Base-by-base conservation (phyloP, 2,888 invertebrate species). In the Sminthurides aquaticus region DNA sequence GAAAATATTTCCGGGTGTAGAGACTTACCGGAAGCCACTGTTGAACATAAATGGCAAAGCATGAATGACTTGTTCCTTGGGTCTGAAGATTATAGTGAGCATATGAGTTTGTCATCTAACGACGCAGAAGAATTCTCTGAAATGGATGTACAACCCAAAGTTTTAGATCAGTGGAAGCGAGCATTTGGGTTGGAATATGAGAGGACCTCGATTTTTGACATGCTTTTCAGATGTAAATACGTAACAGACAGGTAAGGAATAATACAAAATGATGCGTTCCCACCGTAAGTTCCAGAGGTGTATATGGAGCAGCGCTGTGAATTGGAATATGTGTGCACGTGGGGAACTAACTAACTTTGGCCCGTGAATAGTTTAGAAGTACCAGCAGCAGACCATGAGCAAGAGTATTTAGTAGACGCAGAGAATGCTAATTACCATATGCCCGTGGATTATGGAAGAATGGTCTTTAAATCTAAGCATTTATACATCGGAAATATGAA, bases 381-480 rank as follows among this genome's bases (percentile, higher is more conserved):
- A 28, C 68, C 65, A 15, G 24, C 56, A 8, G 20, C 18, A 20
- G 27, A 24, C 24, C 34, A 62, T 1, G 62, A 65, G 34, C 24
- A 60, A 8, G 2, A 22, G 1, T 62, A 65, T 26, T 24, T 74
- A 29, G 56, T 74, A 1, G 74, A 70, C 57, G 74, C 69, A 0
- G 71, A 71, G 3, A 48, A 59, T 28, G 25, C 25, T 3, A 64
- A 70, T 43, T 69, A 65, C 26, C 43, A 63, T n/a, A 56, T 65
- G 20, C 67, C 67, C 57, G 60, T 71, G 18, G 70, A 70, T 24
- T 74, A 71, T 59, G 74, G 70, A 2, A 57, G 71, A 20, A 61
- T 71, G 0, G 71, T 72, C 5, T 66, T 74, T 48, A 74, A 74
- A 64, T 71, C 71, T 18, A 74, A 74, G 55, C 64, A 73, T 48